A percentile compares a stretch with the other conserved stretches of the same genome.
Conservation (phyloP, 2,113 vertebrate species). For the Rafetus swinhoei region DNA sequence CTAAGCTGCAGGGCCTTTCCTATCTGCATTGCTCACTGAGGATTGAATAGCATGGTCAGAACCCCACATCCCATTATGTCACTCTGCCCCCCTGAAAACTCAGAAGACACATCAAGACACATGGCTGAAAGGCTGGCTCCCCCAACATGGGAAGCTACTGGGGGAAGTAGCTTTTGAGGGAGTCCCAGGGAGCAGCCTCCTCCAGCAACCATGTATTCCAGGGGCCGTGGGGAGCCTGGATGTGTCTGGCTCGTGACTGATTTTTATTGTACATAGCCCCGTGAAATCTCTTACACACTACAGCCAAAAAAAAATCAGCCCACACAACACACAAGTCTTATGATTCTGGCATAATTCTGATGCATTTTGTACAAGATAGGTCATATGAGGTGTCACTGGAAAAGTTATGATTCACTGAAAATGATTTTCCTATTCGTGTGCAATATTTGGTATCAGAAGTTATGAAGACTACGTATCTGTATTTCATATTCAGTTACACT, state of each 20-base stretch:
- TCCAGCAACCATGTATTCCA: no score
- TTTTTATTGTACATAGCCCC: neutral
- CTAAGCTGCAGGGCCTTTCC: neutral
- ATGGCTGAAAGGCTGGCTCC: neutral
- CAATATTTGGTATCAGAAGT: no score
- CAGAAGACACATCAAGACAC: neutral
- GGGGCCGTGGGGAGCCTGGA: neutral
- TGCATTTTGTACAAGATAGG: no score
- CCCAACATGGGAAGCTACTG: neutral
- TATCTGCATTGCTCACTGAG: neutral
- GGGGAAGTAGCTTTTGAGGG: neutral
- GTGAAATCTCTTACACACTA: neutral
- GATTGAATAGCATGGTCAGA: neutral
- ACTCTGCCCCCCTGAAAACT: neutral
- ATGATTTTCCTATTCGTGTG: no score
- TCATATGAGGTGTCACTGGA: no score
- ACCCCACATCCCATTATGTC: neutral
- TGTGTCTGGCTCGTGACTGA: neutral
- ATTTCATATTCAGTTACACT: no score
- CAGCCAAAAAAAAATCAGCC: neutral
- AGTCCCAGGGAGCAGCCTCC: neutral
- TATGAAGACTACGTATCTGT: no score
- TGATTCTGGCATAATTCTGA: no score
- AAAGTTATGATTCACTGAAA: no score
- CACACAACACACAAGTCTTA: no score